Percentiles rank a stretch among this genome's conserved stretches.
Evolutionary conservation across 2,888 invertebrate species (phyloP).

Genomic region (Brenthis ino): DNA sequence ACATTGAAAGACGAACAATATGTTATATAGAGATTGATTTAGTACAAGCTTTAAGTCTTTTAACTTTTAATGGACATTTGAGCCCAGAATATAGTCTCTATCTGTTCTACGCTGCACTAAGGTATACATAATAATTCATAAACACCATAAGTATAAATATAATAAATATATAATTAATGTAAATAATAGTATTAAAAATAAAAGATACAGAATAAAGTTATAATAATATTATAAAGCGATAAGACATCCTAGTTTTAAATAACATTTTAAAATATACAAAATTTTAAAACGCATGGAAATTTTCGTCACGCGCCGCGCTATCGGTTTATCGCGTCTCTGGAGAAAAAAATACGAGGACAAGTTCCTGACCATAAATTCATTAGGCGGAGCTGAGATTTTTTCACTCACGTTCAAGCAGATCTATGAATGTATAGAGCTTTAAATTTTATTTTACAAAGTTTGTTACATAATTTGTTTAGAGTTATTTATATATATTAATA

Average conservation of each 20-base stretch:
- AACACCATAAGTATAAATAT: too few relatives aligned
- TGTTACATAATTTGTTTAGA: not conserved
- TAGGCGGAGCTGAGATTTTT: constrained; percentile 69
- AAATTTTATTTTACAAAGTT: not conserved
- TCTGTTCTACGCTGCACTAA: too few relatives aligned
- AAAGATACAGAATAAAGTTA: too few relatives aligned
- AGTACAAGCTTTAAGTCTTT: too few relatives aligned
- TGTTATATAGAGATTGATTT: too few relatives aligned
- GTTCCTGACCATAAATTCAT: constrained; percentile 82
- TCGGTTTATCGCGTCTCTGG: constrained; percentile 71
- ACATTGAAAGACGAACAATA: too few relatives aligned
- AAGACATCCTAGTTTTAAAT: not conserved
- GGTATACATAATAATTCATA: too few relatives aligned
- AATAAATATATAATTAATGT: too few relatives aligned
- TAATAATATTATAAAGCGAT: too few relatives aligned
- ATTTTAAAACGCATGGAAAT: constrained; percentile 47
- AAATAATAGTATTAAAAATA: too few relatives aligned
- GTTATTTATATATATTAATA: not conserved
- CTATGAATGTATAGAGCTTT: constrained; percentile 53
- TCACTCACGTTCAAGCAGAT: constrained; percentile 66
- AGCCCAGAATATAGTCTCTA: too few relatives aligned
- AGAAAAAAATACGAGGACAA: constrained; percentile 73
- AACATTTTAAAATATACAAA: constrained; percentile 27
- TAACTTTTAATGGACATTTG: too few relatives aligned
- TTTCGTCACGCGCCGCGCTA: constrained; percentile 65